Evolutionary conservation across 2,113 vertebrate species (phyloP).

Genomic region (Marmota flaviventris): DNA sequence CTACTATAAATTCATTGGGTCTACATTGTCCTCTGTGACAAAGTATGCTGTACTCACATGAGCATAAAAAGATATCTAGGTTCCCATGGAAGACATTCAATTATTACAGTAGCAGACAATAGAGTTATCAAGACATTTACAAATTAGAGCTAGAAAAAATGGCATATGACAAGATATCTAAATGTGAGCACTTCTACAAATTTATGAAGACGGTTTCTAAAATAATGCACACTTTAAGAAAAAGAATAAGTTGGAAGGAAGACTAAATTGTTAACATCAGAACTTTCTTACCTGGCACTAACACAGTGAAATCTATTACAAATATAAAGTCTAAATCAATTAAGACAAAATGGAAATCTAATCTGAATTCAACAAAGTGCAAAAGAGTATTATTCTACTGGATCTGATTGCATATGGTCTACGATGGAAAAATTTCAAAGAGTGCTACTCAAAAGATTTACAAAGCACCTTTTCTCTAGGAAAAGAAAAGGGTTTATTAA

Average conservation of each 20-base stretch:
- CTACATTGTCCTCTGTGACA: background rate
- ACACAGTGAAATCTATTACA: slow-evolving; percentile 54
- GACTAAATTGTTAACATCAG: background rate
- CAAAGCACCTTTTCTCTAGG: background rate
- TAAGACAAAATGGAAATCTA: slow-evolving; percentile 33
- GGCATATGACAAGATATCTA: background rate
- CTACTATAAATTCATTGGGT: background rate
- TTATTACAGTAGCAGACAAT: background rate
- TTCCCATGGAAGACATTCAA: background rate
- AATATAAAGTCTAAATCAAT: slow-evolving; percentile 54
- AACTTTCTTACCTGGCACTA: slow-evolving; percentile 20
- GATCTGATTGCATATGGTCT: background rate
- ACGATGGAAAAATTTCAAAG: slow-evolving; percentile 48
- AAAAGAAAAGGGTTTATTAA: slow-evolving; percentile 37
- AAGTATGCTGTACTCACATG: background rate
- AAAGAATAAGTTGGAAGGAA: background rate
- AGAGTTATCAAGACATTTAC: background rate
- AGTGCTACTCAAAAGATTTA: slow-evolving; percentile 55
- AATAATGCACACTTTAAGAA: background rate
- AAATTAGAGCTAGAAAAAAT: background rate
- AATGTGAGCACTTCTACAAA: slow-evolving; percentile 1
- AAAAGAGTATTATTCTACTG: slow-evolving; percentile 12
- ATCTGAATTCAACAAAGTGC: slow-evolving; percentile 36
- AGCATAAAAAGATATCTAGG: background rate
- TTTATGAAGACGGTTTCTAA: background rate